Evolutionary conservation across 2,797 vertebrate genomes (phyloP).

Genomic region (Simalia tracyae): DNA sequence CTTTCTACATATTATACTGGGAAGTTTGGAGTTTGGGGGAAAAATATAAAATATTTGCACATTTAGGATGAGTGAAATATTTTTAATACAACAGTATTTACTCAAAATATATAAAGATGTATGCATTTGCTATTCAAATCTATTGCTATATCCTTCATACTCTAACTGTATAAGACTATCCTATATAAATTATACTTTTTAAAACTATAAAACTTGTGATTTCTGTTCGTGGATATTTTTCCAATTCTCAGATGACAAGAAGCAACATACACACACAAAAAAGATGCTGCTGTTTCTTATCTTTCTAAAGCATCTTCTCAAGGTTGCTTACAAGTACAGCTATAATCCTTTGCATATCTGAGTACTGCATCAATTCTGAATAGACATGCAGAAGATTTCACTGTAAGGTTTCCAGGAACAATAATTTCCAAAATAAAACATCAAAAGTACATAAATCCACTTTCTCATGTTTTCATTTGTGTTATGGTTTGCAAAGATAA

Average conservation of each 20-base stretch:
- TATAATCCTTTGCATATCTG: no score
- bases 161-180: background rate
- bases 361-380: no score
- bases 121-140: background rate
- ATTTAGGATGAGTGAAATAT: background rate
- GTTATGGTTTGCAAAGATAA: background rate
- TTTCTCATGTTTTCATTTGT: background rate
- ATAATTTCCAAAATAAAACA: background rate
- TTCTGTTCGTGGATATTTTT: background rate
- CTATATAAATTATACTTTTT: background rate
- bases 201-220: background rate
- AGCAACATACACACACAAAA: no score
- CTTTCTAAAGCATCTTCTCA: no score
- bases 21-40: background rate
- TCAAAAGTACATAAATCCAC: background rate
- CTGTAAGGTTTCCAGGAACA: no score
- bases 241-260: no score
- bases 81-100: background rate
- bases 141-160: background rate
- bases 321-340: no score
- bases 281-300: no score
- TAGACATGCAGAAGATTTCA: no score
- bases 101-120: background rate
- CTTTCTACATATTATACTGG: background rate
- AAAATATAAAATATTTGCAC: background rate